A percentile compares a stretch with the other conserved stretches of the same genome.
Conservation (phyloP, 1,140 invertebrate species). For the Trichomalopsis sarcophagae region DNA sequence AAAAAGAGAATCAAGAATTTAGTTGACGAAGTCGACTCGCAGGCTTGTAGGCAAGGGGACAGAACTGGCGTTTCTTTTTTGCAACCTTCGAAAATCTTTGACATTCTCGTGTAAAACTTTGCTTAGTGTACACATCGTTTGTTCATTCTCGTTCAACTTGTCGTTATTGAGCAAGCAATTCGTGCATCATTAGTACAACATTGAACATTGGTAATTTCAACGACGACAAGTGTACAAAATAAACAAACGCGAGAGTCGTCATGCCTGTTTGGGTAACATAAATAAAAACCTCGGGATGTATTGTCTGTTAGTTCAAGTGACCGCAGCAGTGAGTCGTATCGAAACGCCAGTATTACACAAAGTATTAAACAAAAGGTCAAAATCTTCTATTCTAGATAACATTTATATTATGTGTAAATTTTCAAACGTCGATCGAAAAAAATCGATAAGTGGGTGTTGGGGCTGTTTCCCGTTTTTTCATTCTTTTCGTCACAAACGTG, state of each 20-base stretch:
- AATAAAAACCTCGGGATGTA: background rate
- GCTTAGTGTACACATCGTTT: background rate
- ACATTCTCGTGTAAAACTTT: background rate
- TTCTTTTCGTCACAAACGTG: background rate
- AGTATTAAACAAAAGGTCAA: constrained; percentile 32
- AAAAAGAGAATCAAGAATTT: constrained; percentile 59
- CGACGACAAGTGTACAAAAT: background rate
- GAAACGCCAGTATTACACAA: constrained; percentile 34
- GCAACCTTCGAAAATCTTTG: background rate
- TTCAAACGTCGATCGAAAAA: constrained; percentile 22
- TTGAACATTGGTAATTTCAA: background rate
- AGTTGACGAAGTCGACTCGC: background rate
- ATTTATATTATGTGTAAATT: background rate
- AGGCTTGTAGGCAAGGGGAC: background rate
- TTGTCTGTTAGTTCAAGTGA: background rate
- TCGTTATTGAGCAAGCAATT: background rate
- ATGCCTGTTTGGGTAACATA: background rate
- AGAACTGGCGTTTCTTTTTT: constrained; percentile 32
- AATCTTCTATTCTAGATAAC: constrained; percentile 27
- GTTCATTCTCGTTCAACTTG: background rate
- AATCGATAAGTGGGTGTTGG: background rate
- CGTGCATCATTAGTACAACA: constrained; percentile 3
- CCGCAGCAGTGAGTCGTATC: background rate
- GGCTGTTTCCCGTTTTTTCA: background rate
- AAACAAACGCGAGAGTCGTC: background rate